A percentile compares a stretch with the other conserved stretches of the same genome.
Evolutionary conservation across 1,140 invertebrate species (phyloP).

Genomic region (Drosophila guanche): DNA sequence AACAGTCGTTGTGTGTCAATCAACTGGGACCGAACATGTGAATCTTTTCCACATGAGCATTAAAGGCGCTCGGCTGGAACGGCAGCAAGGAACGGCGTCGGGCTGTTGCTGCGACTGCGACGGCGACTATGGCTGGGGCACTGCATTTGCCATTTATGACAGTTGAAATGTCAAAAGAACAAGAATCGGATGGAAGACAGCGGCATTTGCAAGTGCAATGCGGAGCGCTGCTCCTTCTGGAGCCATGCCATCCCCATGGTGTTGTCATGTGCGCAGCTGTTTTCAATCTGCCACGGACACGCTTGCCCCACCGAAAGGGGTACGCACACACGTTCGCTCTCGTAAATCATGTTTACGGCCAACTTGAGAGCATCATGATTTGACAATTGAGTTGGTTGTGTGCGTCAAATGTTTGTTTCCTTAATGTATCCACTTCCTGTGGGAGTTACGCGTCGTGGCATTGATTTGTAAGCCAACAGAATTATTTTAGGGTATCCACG

Average conservation of each 20-base stretch:
- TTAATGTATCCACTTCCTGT: neutral
- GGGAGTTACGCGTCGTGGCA: too few relatives aligned
- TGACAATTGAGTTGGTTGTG: conserved; percentile 16
- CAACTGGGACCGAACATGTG: conserved; percentile 64
- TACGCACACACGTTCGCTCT: conserved; percentile 18
- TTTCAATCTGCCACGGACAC: conserved; percentile 73
- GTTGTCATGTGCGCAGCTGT: conserved; percentile 64
- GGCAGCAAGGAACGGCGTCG: conserved; percentile 3
- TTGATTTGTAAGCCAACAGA: too few relatives aligned
- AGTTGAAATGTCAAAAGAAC: conserved; percentile 82
- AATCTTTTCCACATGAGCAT: conserved; percentile 70
- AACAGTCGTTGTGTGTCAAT: conserved; percentile 73
- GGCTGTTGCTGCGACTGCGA: neutral
- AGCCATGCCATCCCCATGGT: conserved; percentile 2
- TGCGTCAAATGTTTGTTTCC: neutral
- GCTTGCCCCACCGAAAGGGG: conserved; percentile 50
- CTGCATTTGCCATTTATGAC: conserved; percentile 82
- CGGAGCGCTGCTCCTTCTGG: conserved; percentile 59
- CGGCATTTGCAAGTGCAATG: conserved; percentile 73
- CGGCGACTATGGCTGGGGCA: conserved; percentile 31
- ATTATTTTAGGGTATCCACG: conserved; percentile 15
- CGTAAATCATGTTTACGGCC: conserved; percentile 61
- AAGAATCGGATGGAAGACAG: conserved; percentile 56
- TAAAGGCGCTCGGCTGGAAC: conserved; percentile 74
- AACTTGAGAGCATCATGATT: conserved; percentile 27